Percentiles rank a stretch among this genome's conserved stretches.
Conservation (phyloP, 2,888 invertebrate genomes). For the Gymnoscelis rufifasciata region DNA sequence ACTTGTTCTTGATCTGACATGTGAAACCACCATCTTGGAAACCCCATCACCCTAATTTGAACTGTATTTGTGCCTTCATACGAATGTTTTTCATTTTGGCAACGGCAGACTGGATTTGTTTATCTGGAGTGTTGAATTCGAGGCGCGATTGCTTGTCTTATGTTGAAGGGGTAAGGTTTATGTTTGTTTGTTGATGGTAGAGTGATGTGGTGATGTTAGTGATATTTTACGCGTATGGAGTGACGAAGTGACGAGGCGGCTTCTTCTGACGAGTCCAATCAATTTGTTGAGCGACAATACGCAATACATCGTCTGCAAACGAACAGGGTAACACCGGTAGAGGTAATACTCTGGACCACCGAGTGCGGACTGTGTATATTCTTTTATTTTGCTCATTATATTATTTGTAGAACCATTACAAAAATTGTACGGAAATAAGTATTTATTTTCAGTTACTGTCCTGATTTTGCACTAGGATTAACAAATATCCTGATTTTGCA, state of each 20-base stretch:
- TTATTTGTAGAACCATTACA: too few relatives aligned
- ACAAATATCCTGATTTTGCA: too few relatives aligned
- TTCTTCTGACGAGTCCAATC: conserved; percentile 66
- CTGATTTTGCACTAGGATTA: too few relatives aligned
- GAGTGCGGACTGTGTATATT: too few relatives aligned
- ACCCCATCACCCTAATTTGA: conserved; percentile 1
- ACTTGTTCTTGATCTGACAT: conserved; percentile 35
- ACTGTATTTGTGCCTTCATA: neutral
- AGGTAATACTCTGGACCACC: conserved; percentile 40
- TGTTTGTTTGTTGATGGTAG: conserved; percentile 17
- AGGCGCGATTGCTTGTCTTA: conserved; percentile 4
- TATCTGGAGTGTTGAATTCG: conserved; percentile 8
- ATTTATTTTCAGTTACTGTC: too few relatives aligned
- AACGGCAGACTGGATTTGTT: conserved; percentile 29
- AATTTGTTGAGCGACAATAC: conserved; percentile 72
- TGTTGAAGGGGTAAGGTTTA: conserved; percentile 24
- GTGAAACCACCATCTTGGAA: conserved; percentile 23
- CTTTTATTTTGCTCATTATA: too few relatives aligned
- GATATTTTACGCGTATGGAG: conserved; percentile 51
- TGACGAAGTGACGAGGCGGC: conserved; percentile 70
- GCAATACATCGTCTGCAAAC: conserved; percentile 62
- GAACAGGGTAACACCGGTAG: conserved; percentile 59
- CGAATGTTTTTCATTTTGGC: conserved; percentile 8
- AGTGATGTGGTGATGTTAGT: conserved; percentile 28
- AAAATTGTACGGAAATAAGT: too few relatives aligned